Percentiles rank a stretch among this genome's conserved stretches.
These are phyloP conservation scores for Nematopogon swammerdamellus DNA, from an alignment of 2,888 invertebrate genomes.

Conservation along the genomic window DNA sequence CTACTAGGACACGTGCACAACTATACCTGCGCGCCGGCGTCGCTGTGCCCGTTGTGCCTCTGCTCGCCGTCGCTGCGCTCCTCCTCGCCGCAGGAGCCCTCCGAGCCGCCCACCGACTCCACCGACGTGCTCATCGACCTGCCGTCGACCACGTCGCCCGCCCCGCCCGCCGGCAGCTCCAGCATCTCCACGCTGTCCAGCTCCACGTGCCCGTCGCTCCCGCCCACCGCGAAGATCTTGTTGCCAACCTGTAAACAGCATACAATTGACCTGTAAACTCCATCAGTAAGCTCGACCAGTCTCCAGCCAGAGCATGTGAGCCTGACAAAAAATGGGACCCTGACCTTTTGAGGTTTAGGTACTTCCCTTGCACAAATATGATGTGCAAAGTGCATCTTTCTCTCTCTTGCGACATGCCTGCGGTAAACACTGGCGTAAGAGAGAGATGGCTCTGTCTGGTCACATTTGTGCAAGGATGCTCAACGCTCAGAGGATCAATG, in stretches of 20 bases:
- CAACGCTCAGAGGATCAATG: no score
- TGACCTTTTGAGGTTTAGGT: no score
- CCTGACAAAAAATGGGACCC: no score
- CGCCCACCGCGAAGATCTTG: constrained; percentile 75
- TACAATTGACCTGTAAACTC: no score
- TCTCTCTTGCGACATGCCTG: no score
- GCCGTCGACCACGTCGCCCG: constrained; percentile 41
- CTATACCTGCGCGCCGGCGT: constrained; percentile 12
- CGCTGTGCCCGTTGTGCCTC: constrained; percentile 16
- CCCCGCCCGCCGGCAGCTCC: constrained; percentile 31
- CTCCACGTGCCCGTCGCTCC: constrained; percentile 80
- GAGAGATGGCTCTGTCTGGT: no score
- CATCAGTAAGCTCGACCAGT: no score
- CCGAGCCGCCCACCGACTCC: constrained; percentile 18
- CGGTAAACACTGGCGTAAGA: no score
- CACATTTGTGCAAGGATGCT: no score
- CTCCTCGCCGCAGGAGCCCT: constrained; percentile 9
- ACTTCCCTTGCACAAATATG: no score
- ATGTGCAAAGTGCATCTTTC: no score
- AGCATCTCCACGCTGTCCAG: constrained; percentile 68
- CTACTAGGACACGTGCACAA: not conserved
- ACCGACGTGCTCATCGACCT: constrained; percentile 32
- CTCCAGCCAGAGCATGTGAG: no score
- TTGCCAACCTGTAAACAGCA: constrained; percentile 39
- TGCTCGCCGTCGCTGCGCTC: constrained; percentile 6